These are phyloP conservation scores for Lobophora halterata DNA, from an alignment of 2,888 invertebrate species.

Conservation along the genomic window DNA sequence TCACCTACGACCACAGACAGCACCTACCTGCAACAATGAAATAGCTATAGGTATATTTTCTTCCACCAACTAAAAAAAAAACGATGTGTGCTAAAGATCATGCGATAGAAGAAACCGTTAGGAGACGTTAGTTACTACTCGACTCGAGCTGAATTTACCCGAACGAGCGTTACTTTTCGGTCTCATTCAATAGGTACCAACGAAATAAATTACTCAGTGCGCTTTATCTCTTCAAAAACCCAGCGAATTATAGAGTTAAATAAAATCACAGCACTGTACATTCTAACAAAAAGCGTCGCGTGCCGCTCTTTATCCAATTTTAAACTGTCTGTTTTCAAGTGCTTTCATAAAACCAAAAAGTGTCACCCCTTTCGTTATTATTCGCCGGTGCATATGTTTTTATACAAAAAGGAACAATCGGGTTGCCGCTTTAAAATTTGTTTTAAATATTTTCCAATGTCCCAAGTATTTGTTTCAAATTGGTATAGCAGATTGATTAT, in stretches of 20 bases:
- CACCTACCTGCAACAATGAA: no score
- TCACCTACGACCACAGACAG: no score
- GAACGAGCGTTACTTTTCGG: no score
- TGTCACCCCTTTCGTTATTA: conserved; percentile 27
- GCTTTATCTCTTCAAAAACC: no score
- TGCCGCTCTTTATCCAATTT: conserved; percentile 48
- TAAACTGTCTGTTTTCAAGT: conserved; percentile 52
- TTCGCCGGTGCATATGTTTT: conserved; percentile 59
- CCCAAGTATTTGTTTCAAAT: conserved; percentile 43
- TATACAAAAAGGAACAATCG: conserved; percentile 56
- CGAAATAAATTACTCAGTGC: no score
- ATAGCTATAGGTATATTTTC: no score
- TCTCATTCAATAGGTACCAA: no score
- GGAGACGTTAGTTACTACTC: no score
- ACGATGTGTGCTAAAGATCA: no score
- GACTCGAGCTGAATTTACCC: no score
- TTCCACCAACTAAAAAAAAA: no score
- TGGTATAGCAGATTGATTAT: conserved; percentile 30
- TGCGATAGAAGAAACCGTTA: no score
- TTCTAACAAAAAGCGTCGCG: conserved; percentile 50
- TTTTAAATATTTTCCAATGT: conserved; percentile 47
- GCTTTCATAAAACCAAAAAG: conserved; percentile 38
- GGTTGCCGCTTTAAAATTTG: conserved; percentile 38
- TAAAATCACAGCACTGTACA: not conserved
- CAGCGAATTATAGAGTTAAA: not conserved